Evolutionary conservation across 2,888 invertebrate species (phyloP), one percentile per base, ranked within the genome.

Genomic region (Doris montereyensis): DNA sequence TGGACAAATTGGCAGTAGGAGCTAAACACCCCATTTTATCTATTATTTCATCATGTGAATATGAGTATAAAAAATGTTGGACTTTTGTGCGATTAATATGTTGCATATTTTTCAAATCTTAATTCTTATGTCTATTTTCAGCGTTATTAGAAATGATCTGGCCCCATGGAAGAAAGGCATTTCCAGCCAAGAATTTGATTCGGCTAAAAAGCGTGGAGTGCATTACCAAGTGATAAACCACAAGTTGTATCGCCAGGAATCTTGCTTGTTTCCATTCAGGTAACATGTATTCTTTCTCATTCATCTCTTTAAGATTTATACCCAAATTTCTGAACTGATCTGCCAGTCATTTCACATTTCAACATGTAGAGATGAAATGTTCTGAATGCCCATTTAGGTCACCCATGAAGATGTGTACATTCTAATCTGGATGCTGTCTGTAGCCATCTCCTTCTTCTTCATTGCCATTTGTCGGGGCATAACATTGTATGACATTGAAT

Each of bases 241-340:
- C 73, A 94, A 94, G 85, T 91, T 99, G 13, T 98, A 96, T 89
- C 93, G 98, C 72, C 95, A 97, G 83, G 93, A 94, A 77, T 94
- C 95, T 62, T 98, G 98, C 87, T 95, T 97, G 94, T 99, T 98
- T 91, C 97, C 97, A 57, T 94, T 96, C 17, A 94, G 91, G 91
- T 90, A 80, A 80, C 81, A 68, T n/a, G n/a, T n/a, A n/a, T n/a
- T n/a, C n/a, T 52, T 62, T 52, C 5, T 28, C 13, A 24, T 2
- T 28, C 21, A 24, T 30, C 0, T 28, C 5, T 5, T 30, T 52
- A 2, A 1, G 8, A 24, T 71, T 17, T 71, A 4, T 35, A n/a
- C 17, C 57, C 57, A 52, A 10, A 52, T 10, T 17, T 52, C 10
- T 13, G 57, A 52, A 10, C 10, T 52, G 10, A 52, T 13, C 17